Conservation (phyloP, 1,140 invertebrate genomes). For the Mercenaria mercenaria region DNA sequence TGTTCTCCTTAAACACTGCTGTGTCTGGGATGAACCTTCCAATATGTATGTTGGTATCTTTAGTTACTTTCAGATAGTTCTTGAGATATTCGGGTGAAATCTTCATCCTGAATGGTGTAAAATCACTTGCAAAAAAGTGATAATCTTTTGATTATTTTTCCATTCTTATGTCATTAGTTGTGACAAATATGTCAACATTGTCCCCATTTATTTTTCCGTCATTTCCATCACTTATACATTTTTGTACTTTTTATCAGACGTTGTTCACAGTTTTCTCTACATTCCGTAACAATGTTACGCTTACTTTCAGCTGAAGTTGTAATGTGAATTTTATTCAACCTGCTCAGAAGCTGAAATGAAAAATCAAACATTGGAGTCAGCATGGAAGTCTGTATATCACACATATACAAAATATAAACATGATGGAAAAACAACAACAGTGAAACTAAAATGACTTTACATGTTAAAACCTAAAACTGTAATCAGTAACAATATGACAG, state of each 20-base stretch:
- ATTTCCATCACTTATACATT: background rate
- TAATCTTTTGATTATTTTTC: constrained; percentile 38
- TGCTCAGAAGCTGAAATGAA: constrained; percentile 31
- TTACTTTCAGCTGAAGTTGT: constrained; percentile 24
- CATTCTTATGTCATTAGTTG: constrained; percentile 52
- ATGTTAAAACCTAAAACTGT: no score
- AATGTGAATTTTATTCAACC: constrained; percentile 34
- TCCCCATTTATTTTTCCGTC: constrained; percentile 61
- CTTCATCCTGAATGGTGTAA: background rate
- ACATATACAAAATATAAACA: no score
- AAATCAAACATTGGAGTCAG: no score
- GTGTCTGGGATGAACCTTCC: background rate
- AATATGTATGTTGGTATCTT: background rate
- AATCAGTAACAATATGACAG: no score
- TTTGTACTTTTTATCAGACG: no score
- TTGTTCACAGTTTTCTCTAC: background rate
- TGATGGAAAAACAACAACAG: no score
- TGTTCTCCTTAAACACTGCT: no score
- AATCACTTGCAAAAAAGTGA: constrained; percentile 58
- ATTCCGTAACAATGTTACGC: background rate
- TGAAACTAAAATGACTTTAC: no score
- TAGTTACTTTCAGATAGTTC: background rate
- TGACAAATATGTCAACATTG: constrained; percentile 45
- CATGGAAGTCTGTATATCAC: no score
- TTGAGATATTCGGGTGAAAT: background rate